Evolutionary conservation across 2,113 vertebrate genomes (phyloP).

Genomic region (Petromus typicus): DNA sequence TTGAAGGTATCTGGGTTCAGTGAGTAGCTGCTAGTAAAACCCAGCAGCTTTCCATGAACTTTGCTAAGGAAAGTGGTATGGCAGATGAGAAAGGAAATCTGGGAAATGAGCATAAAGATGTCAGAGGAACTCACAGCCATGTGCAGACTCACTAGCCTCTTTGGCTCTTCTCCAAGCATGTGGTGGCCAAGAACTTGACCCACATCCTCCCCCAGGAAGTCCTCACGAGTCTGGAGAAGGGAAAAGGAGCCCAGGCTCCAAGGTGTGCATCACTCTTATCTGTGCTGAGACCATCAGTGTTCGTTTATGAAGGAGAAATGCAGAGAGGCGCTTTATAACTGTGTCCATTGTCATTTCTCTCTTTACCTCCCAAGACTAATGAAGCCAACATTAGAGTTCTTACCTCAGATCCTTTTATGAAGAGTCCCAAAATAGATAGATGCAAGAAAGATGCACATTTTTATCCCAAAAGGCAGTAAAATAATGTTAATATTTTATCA

Average conservation of each 20-base stretch:
- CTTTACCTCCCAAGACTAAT: neutral
- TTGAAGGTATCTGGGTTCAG: neutral
- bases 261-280: neutral
- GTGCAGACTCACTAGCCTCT: neutral
- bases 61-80: neutral
- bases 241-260: neutral
- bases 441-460: neutral
- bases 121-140: neutral
- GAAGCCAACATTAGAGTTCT: neutral
- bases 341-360: neutral
- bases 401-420: neutral
- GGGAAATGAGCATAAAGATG: neutral
- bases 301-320: neutral
- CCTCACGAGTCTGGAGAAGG: neutral
- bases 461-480: neutral
- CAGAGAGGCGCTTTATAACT: neutral
- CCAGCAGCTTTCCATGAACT: neutral
- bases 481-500: neutral
- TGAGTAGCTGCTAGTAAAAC: neutral
- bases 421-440: neutral
- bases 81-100: neutral
- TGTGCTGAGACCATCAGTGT: neutral
- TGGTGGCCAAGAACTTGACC: neutral
- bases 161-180: neutral
- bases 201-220: neutral